phyloP scores from a whole-genome alignment of 2,888 invertebrate species.

The Melikaiella ostensackeni region DNA sequence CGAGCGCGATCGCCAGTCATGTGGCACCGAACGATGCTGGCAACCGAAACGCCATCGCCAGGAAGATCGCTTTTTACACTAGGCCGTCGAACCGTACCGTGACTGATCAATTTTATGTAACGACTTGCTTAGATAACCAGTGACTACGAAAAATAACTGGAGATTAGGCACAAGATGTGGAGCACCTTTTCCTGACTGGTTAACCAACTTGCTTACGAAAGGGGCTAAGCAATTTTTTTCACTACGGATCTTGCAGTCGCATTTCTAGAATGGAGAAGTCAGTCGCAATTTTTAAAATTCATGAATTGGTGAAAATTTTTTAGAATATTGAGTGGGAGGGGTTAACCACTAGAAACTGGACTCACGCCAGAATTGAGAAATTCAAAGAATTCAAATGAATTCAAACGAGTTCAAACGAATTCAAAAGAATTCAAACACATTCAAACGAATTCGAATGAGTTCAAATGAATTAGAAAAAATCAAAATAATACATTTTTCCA shows the following conservation, averaged over 20 bases:
- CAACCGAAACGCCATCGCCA: background rate
- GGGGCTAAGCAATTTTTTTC: background rate
- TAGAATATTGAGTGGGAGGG: too few species aligned
- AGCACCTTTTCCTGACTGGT: background rate
- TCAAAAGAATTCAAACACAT: too few species aligned
- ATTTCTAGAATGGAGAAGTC: background rate
- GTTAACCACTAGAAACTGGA: too few species aligned
- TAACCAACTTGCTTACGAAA: background rate
- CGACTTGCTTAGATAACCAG: background rate
- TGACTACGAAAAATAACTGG: background rate
- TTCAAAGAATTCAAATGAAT: too few species aligned
- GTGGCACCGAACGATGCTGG: background rate
- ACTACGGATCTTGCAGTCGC: too few species aligned
- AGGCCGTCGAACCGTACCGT: background rate
- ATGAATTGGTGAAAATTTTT: background rate
- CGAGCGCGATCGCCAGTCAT: background rate
- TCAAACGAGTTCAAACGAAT: too few species aligned
- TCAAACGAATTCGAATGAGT: too few species aligned
- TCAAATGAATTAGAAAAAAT: too few species aligned
- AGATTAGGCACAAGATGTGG: background rate
- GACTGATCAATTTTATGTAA: conserved; percentile 3
- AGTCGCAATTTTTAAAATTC: background rate
- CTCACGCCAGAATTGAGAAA: too few species aligned
- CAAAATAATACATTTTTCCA: too few species aligned
- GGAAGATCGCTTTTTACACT: background rate